Percentiles rank a stretch among this genome's conserved stretches.
phyloP scores from a whole-genome alignment of 2,113 vertebrate species.

The Syngnathus typhle region DNA sequence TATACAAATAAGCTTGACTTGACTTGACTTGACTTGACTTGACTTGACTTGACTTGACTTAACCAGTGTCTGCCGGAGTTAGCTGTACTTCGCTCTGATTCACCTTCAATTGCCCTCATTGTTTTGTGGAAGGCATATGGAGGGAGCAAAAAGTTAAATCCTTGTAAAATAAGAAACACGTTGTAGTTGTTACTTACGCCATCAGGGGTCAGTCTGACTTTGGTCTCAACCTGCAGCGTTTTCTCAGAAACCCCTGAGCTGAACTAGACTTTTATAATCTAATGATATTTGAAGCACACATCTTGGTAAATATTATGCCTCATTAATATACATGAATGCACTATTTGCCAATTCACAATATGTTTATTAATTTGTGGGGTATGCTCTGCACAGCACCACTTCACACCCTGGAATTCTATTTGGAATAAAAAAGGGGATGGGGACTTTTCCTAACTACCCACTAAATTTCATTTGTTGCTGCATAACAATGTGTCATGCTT shows the following conservation, averaged over 20 bases:
- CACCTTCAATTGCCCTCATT: background rate
- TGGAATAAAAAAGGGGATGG: background rate
- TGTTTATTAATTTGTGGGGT: background rate
- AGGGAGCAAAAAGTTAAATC: background rate
- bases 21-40: no score
- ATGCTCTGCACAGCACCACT: background rate
- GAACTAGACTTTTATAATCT: background rate
- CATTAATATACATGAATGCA: background rate
- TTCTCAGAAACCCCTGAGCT: constrained; percentile 1
- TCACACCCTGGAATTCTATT: background rate
- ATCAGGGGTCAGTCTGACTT: constrained; percentile 62
- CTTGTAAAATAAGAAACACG: background rate
- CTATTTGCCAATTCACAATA: background rate
- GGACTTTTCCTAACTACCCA: background rate
- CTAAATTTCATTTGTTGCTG: background rate
- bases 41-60: no score
- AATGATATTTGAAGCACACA: background rate
- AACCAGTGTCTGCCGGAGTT: background rate
- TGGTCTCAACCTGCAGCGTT: constrained; percentile 16
- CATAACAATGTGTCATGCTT: background rate
- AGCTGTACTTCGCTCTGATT: constrained; percentile 11
- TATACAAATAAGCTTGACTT: no score
- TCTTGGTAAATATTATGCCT: background rate
- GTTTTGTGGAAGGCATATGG: background rate
- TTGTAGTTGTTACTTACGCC: constrained; percentile 30